Base-by-base conservation (phyloP, 2,797 vertebrate species). In the Smutsia temminckii region DNA sequence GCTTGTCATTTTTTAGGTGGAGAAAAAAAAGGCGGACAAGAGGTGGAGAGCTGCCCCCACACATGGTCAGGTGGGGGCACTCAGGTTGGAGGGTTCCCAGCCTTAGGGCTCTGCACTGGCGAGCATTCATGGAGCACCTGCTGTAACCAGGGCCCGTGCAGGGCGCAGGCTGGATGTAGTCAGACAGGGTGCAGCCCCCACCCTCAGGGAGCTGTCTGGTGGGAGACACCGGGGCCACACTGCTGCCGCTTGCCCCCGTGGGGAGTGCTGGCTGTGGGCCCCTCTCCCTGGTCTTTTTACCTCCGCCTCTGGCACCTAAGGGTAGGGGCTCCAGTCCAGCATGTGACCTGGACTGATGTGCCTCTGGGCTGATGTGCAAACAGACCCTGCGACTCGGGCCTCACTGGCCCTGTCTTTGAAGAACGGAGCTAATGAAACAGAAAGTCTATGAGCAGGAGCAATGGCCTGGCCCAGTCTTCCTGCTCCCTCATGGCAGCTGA, bases 1-100 rank as follows among this genome's bases (percentile, higher is more conserved):
- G 84, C 75, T 49, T 69, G 55, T 96, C 81, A 57, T 40, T 57
- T 78, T 89, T 89, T 49, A 57, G 85, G 89, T 32, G 88, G 85
- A 93, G 95, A 69, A 94, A 94, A 69, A 20, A 86, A 20, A 86
- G 13, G 29, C 12, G 34, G 74, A 53, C 85, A 14, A 75, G 80
- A 79, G 1, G 9, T 42, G 34, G 68, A 51, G 46, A 34, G 1
- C 17, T 46, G 12, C 2, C 40, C 78, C 40, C 5, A 2, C 16
- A 1, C 10, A 25, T 8, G 16, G 29, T 5, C 34, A 0, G 8
- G 37, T 4, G 14, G 37, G 66, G 42, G 32, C 25, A 8, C 21
- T 25, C 17, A 12, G 29, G 63, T 64, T 16, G 64, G 40, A 40
- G 40, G 20, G 32, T 20, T 80, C 34, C 42, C 16, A 16, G 59